phyloP scores from a whole-genome alignment of 2,888 invertebrate genomes.

The Tetragnatha montana region DNA sequence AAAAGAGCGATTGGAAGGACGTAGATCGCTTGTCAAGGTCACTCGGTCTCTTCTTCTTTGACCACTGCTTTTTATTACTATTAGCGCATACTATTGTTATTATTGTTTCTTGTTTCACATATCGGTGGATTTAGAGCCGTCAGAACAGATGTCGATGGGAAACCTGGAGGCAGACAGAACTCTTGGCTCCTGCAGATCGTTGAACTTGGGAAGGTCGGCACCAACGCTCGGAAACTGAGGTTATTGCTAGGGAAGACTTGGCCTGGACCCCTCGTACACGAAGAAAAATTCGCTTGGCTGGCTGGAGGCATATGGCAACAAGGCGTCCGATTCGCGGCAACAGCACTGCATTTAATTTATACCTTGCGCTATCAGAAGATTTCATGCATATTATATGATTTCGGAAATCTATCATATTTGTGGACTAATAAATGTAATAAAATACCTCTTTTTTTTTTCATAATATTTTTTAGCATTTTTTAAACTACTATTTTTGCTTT shows the following conservation, averaged over 20 bases:
- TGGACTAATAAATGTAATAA: too few relatives aligned
- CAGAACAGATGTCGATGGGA: constrained; percentile 52
- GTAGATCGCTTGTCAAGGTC: constrained; percentile 65
- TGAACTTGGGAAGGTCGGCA: constrained; percentile 51
- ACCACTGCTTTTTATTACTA: constrained; percentile 16
- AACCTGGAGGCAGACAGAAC: constrained; percentile 23
- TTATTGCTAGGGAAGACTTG: constrained; percentile 22
- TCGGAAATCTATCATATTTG: too few relatives aligned
- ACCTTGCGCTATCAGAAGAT: too few relatives aligned
- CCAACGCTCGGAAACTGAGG: constrained; percentile 50
- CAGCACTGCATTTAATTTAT: too few relatives aligned
- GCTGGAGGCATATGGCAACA: constrained; percentile 6
- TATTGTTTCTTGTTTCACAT: constrained; percentile 42
- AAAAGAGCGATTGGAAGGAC: constrained; percentile 53
- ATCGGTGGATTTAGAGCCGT: constrained; percentile 37
- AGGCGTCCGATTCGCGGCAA: neutral
- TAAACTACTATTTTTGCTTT: too few relatives aligned
- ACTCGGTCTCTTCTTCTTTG: constrained; percentile 27
- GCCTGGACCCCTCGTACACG: constrained; percentile 36
- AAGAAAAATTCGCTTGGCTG: neutral
- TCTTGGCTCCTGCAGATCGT: constrained; percentile 48
- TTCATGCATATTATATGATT: too few relatives aligned
- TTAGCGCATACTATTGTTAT: constrained; percentile 25
- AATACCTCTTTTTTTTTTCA: too few relatives aligned
- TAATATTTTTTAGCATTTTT: too few relatives aligned